Base-by-base conservation (phyloP, 2,888 invertebrate genomes). In the Caenorhabditis auriculariae region DNA sequence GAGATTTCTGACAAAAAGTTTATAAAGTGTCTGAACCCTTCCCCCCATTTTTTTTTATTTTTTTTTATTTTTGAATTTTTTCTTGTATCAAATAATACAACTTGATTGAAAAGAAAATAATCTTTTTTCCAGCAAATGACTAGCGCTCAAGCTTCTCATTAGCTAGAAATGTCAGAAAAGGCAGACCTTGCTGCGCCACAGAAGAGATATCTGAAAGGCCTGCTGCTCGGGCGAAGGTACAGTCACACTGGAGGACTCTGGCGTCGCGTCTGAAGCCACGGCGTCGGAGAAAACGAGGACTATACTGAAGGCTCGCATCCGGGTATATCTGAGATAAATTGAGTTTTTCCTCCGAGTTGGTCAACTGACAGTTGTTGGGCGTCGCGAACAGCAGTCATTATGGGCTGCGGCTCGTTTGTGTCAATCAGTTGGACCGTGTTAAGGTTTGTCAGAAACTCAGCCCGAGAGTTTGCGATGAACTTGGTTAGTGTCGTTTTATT, bases 121-220 rank as follows among this genome's bases (percentile, higher is more conserved):
- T n/a, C n/a, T n/a, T n/a, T n/a, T n/a, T n/a, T n/a, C n/a, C n/a
- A n/a, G n/a, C n/a, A n/a, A n/a, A n/a, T n/a, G n/a, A n/a, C n/a
- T n/a, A n/a, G n/a, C n/a, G n/a, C n/a, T n/a, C n/a, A n/a, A n/a
- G n/a, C n/a, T n/a, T n/a, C n/a, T n/a, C n/a, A n/a, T n/a, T n/a
- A n/a, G n/a, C n/a, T n/a, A n/a, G n/a, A n/a, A n/a, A n/a, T n/a
- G n/a, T n/a, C n/a, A 23, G 7, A 26, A 3, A 9, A 26, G 3
- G 9, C 6, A 19, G 6, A 57, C 61, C 43, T 54, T 62, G 24
- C 51, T 58, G 54, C 62, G 54, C 62, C 62, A 62, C 27, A 62
- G 47, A 54, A 62, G 54, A 41, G 62, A 47, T 44, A 54, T 54
- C 39, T 58, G 58, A 23, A 54, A 32, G n/a, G 54, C 54, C 9